Evolutionary conservation across 2,888 invertebrate species (phyloP).

Genomic region (Ectemnius cavifrons): DNA sequence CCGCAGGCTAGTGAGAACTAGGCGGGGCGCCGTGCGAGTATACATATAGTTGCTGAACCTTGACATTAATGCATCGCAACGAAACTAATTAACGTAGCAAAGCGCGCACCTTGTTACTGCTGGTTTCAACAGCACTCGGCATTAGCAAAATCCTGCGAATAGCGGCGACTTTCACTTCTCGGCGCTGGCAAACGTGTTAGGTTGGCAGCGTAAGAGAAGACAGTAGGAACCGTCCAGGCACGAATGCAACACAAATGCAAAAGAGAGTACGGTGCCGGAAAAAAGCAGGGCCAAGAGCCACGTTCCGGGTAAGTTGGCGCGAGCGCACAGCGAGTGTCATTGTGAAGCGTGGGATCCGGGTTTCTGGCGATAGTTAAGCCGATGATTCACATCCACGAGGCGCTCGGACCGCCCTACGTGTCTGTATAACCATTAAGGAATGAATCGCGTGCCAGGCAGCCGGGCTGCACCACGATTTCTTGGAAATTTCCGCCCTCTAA

Average conservation of each 20-base stretch:
- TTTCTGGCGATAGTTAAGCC: slow-evolving; percentile 38
- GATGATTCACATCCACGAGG: slow-evolving; percentile 45
- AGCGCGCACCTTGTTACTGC: slow-evolving; percentile 9
- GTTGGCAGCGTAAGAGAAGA: not conserved
- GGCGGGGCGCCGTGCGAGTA: slow-evolving; percentile 30
- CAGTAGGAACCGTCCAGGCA: too few relatives aligned
- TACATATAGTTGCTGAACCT: slow-evolving; percentile 36
- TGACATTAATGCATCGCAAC: slow-evolving; percentile 49
- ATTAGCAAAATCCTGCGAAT: slow-evolving; percentile 4
- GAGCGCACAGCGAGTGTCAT: slow-evolving; percentile 2
- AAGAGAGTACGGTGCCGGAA: not conserved
- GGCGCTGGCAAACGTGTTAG: not conserved
- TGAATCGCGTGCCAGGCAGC: slow-evolving; percentile 14
- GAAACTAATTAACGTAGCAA: slow-evolving; percentile 23
- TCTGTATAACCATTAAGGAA: slow-evolving; percentile 10
- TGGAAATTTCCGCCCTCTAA: slow-evolving; percentile 31
- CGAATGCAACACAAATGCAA: too few relatives aligned
- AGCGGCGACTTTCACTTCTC: not conserved
- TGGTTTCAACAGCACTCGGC: not conserved
- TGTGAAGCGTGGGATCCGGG: slow-evolving; percentile 29
- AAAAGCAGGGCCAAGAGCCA: slow-evolving; percentile 5
- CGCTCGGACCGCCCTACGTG: slow-evolving; percentile 12
- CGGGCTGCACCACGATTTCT: slow-evolving; percentile 39
- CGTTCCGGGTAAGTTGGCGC: not conserved
- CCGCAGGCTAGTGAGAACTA: slow-evolving; percentile 33